These are phyloP conservation scores for Cyprinella venusta DNA, from an alignment of 2,797 vertebrate species.

Conservation along the genomic window DNA sequence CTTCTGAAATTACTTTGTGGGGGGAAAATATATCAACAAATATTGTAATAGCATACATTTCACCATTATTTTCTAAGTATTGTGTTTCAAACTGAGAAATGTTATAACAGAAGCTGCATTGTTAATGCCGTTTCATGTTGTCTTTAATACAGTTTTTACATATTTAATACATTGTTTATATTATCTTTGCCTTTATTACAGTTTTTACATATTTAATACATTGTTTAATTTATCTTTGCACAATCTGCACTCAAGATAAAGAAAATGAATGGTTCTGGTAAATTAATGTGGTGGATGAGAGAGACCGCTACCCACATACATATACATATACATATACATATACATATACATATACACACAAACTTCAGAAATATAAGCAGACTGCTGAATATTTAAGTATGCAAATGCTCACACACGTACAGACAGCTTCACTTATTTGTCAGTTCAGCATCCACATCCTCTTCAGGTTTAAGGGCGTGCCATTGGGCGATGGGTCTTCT, in stretches of 20 bases:
- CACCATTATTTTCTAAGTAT: not conserved
- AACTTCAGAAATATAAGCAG: not conserved
- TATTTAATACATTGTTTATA: not conserved
- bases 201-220: not conserved
- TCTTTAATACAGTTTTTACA: not conserved
- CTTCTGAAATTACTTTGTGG: not conserved
- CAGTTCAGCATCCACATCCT: slow-evolving; percentile 90
- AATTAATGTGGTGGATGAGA: not conserved
- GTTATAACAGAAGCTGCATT: not conserved
- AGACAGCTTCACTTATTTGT: slow-evolving; percentile 74
- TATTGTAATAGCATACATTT: not conserved
- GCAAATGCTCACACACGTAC: not conserved
- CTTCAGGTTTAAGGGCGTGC: slow-evolving; percentile 92
- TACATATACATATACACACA: not conserved
- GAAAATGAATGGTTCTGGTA: not conserved
- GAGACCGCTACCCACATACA: no score
- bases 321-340: not conserved
- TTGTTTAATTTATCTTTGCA: not conserved
- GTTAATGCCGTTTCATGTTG: not conserved
- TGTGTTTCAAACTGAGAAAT: not conserved
- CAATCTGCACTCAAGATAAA: not conserved
- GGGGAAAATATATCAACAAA: not conserved
- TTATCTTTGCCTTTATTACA: not conserved
- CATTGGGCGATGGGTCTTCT: slow-evolving; percentile 97
- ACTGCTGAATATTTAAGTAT: not conserved